These are phyloP conservation scores for Kryphioiulus occultus DNA, from an alignment of 2,888 invertebrate species.

Conservation along the genomic window DNA sequence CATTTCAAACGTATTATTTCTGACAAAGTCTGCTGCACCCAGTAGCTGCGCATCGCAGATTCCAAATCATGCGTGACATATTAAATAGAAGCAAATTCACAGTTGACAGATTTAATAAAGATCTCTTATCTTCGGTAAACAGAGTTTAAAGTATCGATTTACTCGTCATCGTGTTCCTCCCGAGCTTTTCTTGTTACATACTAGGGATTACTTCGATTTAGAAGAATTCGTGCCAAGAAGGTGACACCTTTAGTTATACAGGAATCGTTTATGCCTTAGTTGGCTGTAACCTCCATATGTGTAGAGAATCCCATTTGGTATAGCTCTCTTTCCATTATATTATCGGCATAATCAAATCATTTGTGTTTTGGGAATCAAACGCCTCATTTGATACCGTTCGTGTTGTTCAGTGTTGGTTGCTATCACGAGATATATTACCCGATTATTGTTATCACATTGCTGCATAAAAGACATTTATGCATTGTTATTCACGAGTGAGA, in stretches of 20 bases:
- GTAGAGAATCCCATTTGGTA: not conserved
- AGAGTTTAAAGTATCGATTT: constrained; percentile 6
- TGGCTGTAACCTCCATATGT: not conserved
- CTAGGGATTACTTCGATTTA: not conserved
- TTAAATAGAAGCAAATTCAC: not conserved
- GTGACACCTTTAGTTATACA: not conserved
- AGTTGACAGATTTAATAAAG: constrained; percentile 15
- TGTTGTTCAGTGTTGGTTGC: not conserved
- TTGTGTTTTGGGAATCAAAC: constrained; percentile 20
- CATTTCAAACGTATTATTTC: not conserved
- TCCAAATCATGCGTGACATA: not conserved
- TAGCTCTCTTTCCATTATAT: not conserved
- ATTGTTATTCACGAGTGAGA: constrained; percentile 8
- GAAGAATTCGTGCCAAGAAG: not conserved
- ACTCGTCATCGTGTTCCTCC: not conserved
- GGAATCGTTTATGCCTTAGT: not conserved
- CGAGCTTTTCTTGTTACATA: not conserved
- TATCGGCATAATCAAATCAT: constrained; percentile 21
- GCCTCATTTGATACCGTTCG: not conserved
- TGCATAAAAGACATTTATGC: not conserved
- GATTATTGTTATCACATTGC: constrained; percentile 21
- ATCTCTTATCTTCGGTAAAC: not conserved
- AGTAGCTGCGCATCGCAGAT: not conserved
- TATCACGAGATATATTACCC: constrained; percentile 20
- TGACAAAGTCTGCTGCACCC: not conserved